Percentiles rank a stretch among this genome's conserved stretches.
phyloP scores from a whole-genome alignment of 2,113 vertebrate genomes.

The Ochotona princeps region DNA sequence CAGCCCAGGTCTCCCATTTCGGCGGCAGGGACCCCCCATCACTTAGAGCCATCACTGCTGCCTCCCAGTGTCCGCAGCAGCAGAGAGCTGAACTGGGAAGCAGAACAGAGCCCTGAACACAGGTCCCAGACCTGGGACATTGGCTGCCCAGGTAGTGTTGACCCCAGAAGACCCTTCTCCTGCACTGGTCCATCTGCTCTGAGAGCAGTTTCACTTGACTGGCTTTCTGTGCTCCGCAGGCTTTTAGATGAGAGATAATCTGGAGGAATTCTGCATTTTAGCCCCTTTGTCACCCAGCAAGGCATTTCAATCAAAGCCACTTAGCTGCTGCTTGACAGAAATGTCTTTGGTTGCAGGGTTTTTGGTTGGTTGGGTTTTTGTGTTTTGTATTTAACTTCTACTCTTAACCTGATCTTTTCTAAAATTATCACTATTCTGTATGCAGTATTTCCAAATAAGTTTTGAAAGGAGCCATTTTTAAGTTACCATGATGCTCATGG shows the following conservation, averaged over 20 bases:
- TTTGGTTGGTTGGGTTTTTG: neutral
- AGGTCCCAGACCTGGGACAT: too few relatives aligned
- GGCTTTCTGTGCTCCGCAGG: neutral
- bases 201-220: slow-evolving; percentile 32
- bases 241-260: slow-evolving; percentile 51
- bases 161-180: too few relatives aligned
- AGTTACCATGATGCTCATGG: neutral
- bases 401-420: neutral
- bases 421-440: neutral
- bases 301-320: slow-evolving; percentile 9
- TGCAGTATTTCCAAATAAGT: neutral
- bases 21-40: too few relatives aligned
- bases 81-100: too few relatives aligned
- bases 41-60: too few relatives aligned
- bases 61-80: too few relatives aligned
- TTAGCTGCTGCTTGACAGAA: slow-evolving; percentile 5
- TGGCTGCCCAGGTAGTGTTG: too few relatives aligned
- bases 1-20: too few relatives aligned
- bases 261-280: slow-evolving; percentile 16
- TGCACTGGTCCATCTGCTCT: neutral
- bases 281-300: slow-evolving; percentile 3
- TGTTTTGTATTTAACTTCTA: neutral
- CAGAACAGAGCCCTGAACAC: too few relatives aligned
- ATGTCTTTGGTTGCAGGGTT: neutral
- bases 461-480: slow-evolving; percentile 26